Conservation (phyloP, 2,888 invertebrate genomes). For the Sylvicola cinctus region DNA sequence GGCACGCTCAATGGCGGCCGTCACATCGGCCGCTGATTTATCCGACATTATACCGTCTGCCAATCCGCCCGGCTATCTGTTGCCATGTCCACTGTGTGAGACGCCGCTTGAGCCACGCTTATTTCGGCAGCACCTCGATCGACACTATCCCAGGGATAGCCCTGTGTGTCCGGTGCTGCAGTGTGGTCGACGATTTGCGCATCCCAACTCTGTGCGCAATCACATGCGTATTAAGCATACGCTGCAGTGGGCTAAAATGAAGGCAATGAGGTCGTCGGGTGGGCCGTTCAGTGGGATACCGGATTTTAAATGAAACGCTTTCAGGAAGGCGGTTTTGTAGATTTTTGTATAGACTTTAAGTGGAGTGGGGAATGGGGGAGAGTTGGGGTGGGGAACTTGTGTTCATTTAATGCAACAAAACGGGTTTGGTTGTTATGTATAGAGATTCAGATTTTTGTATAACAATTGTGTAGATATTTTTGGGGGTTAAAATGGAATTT, state of each 20-base stretch:
- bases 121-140: conserved; percentile 54
- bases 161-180: conserved; percentile 57
- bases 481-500: too few relatives aligned
- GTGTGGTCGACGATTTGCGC: conserved; percentile 55
- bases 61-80: conserved; percentile 24
- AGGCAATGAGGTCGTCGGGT: conserved; percentile 34
- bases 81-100: conserved; percentile 54
- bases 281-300: conserved; percentile 25
- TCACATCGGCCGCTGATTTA: conserved; percentile 5
- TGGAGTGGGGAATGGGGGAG: too few relatives aligned
- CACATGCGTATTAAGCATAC: conserved; percentile 73
- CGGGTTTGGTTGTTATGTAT: too few relatives aligned
- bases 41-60: conserved; percentile 14
- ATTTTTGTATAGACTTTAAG: too few relatives aligned
- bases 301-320: conserved; percentile 21
- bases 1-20: conserved; percentile 16
- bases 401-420: too few relatives aligned
- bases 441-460: too few relatives aligned
- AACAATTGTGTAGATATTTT: too few relatives aligned
- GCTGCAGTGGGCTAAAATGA: conserved; percentile 65
- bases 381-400: too few relatives aligned
- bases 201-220: conserved; percentile 72
- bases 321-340: too few relatives aligned
- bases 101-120: conserved; percentile 38
- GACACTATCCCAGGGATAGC: conserved; percentile 70